Conservation (phyloP, 2,888 invertebrate species). For the Drosophila paranaensis region DNA sequence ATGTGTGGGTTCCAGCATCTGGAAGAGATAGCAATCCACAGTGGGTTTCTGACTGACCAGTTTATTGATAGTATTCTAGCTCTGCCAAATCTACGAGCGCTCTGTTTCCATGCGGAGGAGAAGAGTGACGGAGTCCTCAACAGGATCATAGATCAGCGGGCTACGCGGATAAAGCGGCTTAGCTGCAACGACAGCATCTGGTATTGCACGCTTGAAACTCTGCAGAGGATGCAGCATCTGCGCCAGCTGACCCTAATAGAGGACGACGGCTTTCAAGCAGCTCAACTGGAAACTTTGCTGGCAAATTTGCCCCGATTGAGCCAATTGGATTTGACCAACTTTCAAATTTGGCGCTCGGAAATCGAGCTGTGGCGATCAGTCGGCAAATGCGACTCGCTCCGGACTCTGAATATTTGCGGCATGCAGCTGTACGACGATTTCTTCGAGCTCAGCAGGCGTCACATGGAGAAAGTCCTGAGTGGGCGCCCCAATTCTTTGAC, state of each 20-base stretch:
- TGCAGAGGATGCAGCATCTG: slow-evolving; percentile 4
- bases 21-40: slow-evolving; percentile 15
- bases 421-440: slow-evolving; percentile 7
- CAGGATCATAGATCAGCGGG: slow-evolving; percentile 7
- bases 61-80: neutral
- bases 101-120: neutral
- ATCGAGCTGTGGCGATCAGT: slow-evolving; percentile 33
- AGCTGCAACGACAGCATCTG: slow-evolving; percentile 13
- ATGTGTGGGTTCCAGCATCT: neutral
- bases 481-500: slow-evolving; percentile 12
- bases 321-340: slow-evolving; percentile 19
- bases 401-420: slow-evolving; percentile 23
- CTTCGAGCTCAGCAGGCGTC: slow-evolving; percentile 9
- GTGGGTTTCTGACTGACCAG: fast-evolving
- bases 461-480: slow-evolving; percentile 11
- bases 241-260: slow-evolving; percentile 12
- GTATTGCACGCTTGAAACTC: neutral
- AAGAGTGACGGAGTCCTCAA: neutral
- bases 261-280: neutral
- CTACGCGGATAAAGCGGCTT: neutral
- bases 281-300: slow-evolving; percentile 3
- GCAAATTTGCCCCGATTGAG: slow-evolving; percentile 9
- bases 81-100: slow-evolving; percentile 17
- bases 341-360: slow-evolving; percentile 13
- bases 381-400: slow-evolving; percentile 2